phyloP scores from a whole-genome alignment of 2,888 invertebrate species.

The Apotomis betuletana region DNA sequence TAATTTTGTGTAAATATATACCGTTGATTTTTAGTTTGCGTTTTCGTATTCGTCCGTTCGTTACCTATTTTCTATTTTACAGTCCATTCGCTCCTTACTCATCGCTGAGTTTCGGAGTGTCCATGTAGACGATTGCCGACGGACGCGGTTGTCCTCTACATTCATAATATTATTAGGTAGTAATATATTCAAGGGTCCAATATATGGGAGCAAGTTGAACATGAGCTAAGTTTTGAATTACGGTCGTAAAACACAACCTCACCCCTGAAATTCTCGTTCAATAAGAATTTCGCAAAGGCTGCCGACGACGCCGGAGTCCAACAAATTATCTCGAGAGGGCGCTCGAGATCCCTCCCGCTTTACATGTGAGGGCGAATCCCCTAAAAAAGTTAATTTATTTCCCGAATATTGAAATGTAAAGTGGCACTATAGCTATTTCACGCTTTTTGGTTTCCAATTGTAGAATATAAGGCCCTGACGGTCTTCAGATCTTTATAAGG shows the following conservation, averaged over 20 bases:
- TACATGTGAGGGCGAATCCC: conserved; percentile 14
- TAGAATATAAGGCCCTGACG: neutral
- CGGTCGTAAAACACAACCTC: neutral
- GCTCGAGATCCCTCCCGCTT: conserved; percentile 3
- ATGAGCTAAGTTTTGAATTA: neutral
- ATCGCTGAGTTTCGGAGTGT: too few species aligned
- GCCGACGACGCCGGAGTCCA: neutral
- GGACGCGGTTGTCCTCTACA: too few species aligned
- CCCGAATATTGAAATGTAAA: conserved; percentile 19
- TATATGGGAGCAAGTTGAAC: neutral
- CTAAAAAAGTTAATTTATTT: conserved; percentile 18
- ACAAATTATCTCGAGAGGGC: conserved; percentile 18
- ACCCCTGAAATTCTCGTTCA: neutral
- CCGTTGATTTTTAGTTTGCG: too few species aligned
- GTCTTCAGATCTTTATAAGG: neutral
- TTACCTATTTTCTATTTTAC: too few species aligned
- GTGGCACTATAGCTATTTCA: conserved; percentile 12
- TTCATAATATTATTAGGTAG: too few species aligned
- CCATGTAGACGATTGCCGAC: too few species aligned
- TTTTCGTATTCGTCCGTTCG: too few species aligned
- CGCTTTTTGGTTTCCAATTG: conserved; percentile 4
- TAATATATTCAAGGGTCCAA: neutral
- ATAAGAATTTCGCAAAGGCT: neutral
- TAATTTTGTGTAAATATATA: too few species aligned
- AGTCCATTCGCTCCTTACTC: too few species aligned